Evolutionary conservation across 2,797 vertebrate genomes (phyloP).

Genomic region (Percopsis omiscomaycus): DNA sequence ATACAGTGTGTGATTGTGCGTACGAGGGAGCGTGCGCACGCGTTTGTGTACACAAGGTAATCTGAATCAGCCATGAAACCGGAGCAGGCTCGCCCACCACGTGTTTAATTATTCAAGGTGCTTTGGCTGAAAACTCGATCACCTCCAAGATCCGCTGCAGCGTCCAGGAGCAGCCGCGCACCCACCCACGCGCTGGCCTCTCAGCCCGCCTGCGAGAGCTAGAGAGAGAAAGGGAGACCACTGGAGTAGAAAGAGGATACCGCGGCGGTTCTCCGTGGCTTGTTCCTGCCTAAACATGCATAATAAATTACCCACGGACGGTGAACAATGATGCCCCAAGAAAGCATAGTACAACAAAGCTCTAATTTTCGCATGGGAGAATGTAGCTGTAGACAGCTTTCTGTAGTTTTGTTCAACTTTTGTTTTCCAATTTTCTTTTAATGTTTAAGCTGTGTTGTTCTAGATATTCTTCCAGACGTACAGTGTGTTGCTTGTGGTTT

Average conservation of each 20-base stretch:
- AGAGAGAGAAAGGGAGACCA: constrained; percentile 21
- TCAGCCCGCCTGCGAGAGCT: constrained; percentile 5
- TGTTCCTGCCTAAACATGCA: constrained; percentile 62
- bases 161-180: constrained; percentile 32
- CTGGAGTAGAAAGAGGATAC: constrained; percentile 63
- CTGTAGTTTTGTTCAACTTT: background rate
- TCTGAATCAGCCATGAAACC: constrained; percentile 70
- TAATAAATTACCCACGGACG: constrained; percentile 64
- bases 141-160: constrained; percentile 66
- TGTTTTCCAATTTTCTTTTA: background rate
- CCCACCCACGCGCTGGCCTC: constrained; percentile 13
- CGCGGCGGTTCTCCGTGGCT: constrained; percentile 43
- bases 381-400: background rate
- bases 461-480: constrained; percentile 6
- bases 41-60: constrained; percentile 74
- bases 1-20: constrained; percentile 22
- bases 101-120: constrained; percentile 79
- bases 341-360: constrained; percentile 30
- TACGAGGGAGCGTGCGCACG: constrained; percentile 7
- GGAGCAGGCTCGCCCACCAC: constrained; percentile 69
- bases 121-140: constrained; percentile 77
- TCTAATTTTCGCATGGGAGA: background rate
- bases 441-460: constrained; percentile 15
- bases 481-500: constrained; percentile 21
- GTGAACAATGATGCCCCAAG: constrained; percentile 32